Evolutionary conservation across 2,888 invertebrate genomes (phyloP), one percentile per base, ranked within the genome.

Genomic region (Hirtodrosophila alboralis): DNA sequence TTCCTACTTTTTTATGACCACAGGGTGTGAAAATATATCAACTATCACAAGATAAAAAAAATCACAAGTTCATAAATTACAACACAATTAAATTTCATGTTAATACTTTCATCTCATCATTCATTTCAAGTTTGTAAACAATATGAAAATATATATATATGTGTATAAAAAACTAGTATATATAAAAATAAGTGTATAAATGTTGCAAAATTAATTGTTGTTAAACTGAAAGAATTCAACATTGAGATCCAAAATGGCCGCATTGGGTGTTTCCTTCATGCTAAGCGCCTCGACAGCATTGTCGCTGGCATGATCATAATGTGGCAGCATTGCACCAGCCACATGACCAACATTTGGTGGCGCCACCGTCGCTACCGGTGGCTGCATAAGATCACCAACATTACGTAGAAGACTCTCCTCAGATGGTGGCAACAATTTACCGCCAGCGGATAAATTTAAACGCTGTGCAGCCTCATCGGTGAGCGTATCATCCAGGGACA

Each of bases 141-240:
- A 44, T 9, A 40, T 12, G 6, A n/a, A 33, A 47, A 47, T 21
- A 33, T 18, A 34, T 56, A 28, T 36, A 12, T 33, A 41, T 12
- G 16, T 33, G 23, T 38, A 27, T 41, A 34, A 47, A 47, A n/a
- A n/a, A n/a, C n/a, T 44, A 43, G 18, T 53, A 16, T 16, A 6
- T 28, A 18, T 34, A 51, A 52, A 26, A 38, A 2, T 21, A 10
- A 13, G 21, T 37, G 12, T 14, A 14, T 33, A 51, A 26, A 21
- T 8, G n/a, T 10, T 8, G 12, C 2, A 7, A 38, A 30, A 13
- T 21, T 73, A 84, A 53, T 88, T 89, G 31, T 86, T 88, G 57
- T 88, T 88, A 48, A 90, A 90, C 67, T 90, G 88, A 45, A 90
- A 90, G 49, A 90, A 87, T 63, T 90, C 90, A 26, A 90, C 85